Base-by-base conservation (phyloP, 1,140 invertebrate species). In the Rhagoletis zephyria region DNA sequence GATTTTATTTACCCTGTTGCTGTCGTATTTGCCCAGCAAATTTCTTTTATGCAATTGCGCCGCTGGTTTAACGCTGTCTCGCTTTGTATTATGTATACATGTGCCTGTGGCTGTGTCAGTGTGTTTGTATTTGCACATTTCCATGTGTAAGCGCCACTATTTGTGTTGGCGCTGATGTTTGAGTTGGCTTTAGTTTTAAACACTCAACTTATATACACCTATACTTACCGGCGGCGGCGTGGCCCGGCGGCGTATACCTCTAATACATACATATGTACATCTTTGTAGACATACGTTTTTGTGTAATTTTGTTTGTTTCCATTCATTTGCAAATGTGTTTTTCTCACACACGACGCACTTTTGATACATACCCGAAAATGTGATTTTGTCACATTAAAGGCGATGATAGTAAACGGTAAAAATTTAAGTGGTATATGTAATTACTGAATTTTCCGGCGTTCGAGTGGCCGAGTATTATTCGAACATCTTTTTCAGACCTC, bases 21-120 rank as follows among this genome's bases (percentile, higher is more conserved):
- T 81, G 74, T 81, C 48, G 74, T 81, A 81, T 81, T 81, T 81
- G 74, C 74, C 56, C 48, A 59, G 74, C 56, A 81, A 81, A 81
- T 81, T 81, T 81, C 74, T 81, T 81, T 81, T 81, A 81, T 81
- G 74, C 74, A 81, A 81, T 81, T 81, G 74, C 74, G 74, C 74
- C 74, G 74, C 74, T 81, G 42, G 74, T 81, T 81, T 81, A 48
- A 81, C 48, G 74, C 74, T 81, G 74, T 81, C 74, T 81, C 74
- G 74, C n/a, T 81, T 81, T 81, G 48, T 56, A 56, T 81, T 81
- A 30, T 30, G 30, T n/a, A n/a, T n/a, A n/a, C n/a, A n/a, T n/a
- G n/a, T n/a, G n/a, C n/a, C n/a, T n/a, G n/a, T n/a, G 6, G 9
- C 4, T 63, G 12, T 5, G 61, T n/a, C 12, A 4, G 61, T 63